phyloP scores from a whole-genome alignment of 1,140 invertebrate species.

The Plodia interpunctella region DNA sequence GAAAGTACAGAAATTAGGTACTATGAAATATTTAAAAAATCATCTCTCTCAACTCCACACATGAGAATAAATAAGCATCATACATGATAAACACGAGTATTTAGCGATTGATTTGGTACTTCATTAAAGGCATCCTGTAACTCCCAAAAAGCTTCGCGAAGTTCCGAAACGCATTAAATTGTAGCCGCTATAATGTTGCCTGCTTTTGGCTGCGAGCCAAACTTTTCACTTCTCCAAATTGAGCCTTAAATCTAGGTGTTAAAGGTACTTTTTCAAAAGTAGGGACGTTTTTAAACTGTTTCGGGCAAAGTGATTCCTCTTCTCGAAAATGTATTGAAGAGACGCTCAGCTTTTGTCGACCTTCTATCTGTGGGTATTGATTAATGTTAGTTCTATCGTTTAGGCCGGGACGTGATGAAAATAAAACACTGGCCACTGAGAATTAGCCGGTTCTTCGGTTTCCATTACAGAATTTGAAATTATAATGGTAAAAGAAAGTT shows the following conservation, averaged over 20 bases:
- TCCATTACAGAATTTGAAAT: no score
- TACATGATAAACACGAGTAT: no score
- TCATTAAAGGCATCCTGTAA: neutral
- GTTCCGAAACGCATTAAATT: slow-evolving; percentile 27
- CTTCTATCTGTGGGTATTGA: neutral
- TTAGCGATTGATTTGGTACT: neutral
- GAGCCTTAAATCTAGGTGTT: neutral
- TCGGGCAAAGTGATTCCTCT: slow-evolving; percentile 1
- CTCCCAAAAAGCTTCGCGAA: neutral
- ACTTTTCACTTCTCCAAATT: neutral
- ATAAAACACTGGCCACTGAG: no score
- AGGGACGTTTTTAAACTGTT: neutral
- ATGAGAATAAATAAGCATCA: no score
- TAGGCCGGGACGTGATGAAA: no score
- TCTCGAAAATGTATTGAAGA: neutral
- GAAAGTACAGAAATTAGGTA: no score
- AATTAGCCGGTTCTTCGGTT: no score
- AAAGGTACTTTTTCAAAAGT: neutral
- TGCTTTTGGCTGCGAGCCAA: slow-evolving; percentile 21
- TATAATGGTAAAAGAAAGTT: no score
- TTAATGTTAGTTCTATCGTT: neutral
- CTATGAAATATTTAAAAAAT: no score
- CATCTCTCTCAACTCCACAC: no score
- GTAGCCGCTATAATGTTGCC: slow-evolving; percentile 20
- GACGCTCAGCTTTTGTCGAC: neutral